Conservation (phyloP, 1,140 invertebrate species). For the Drosophila mauritiana region DNA sequence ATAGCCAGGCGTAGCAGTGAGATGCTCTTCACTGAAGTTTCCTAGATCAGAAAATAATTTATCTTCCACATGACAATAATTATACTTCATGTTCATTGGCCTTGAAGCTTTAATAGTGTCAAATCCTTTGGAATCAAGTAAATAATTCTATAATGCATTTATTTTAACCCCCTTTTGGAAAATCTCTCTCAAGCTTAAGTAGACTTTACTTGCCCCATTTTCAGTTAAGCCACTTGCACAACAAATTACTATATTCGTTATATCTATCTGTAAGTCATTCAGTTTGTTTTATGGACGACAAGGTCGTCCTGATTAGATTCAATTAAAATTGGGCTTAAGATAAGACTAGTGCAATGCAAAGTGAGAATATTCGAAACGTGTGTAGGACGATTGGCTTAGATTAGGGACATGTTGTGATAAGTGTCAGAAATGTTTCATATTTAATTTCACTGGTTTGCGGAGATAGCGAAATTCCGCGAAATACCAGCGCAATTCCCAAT, state of each 20-base stretch:
- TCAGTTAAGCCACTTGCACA: not conserved
- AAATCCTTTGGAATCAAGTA: no score
- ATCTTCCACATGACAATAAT: no score
- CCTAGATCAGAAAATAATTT: no score
- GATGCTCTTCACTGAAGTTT: no score
- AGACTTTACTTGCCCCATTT: not conserved
- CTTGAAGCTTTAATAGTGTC: not conserved
- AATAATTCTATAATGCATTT: no score
- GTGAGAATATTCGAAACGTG: not conserved
- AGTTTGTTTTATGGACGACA: not conserved
- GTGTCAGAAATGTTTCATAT: slow-evolving; percentile 24
- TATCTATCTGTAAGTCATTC: not conserved
- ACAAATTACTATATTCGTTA: not conserved
- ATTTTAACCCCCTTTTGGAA: no score
- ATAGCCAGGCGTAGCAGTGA: not conserved
- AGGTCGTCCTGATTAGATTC: slow-evolving; percentile 8
- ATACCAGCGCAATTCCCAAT: slow-evolving; percentile 38
- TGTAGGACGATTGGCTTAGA: slow-evolving; percentile 17
- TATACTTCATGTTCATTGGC: no score
- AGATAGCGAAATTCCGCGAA: slow-evolving; percentile 56
- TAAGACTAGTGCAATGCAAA: slow-evolving; percentile 1
- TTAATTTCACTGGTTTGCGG: slow-evolving; percentile 40
- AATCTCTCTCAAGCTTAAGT: no score
- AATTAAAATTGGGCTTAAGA: not conserved
- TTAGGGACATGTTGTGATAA: slow-evolving; percentile 6